A percentile compares a stretch with the other conserved stretches of the same genome.
These are phyloP conservation scores for Wasmannia auropunctata DNA, from an alignment of 1,140 invertebrate species.

Conservation along the genomic window DNA sequence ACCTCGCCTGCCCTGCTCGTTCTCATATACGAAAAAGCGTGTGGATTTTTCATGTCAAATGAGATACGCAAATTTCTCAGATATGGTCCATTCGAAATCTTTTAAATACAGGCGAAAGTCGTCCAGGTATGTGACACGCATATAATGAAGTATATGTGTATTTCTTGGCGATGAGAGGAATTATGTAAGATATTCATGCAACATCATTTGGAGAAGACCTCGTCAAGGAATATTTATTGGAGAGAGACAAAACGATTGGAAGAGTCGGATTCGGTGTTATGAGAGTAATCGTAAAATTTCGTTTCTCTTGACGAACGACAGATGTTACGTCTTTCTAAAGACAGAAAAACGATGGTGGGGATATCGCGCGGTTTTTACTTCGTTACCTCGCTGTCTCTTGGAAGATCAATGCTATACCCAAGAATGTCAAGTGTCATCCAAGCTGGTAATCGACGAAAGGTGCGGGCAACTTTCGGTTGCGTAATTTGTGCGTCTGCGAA, in stretches of 20 bases:
- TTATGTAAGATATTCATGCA: constrained; percentile 12
- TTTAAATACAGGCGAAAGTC: constrained; percentile 22
- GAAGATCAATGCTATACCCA: not conserved
- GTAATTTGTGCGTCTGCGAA: constrained; percentile 7
- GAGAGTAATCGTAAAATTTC: constrained; percentile 16
- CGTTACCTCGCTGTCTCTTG: not conserved
- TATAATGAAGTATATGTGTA: not conserved
- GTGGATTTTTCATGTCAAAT: not conserved
- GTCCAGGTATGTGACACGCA: not conserved
- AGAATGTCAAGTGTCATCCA: constrained; percentile 14
- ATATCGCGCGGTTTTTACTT: not conserved
- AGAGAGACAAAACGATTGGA: constrained; percentile 1
- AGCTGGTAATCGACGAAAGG: not conserved
- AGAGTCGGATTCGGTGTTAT: constrained; percentile 1
- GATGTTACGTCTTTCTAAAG: not conserved
- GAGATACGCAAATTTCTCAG: not conserved
- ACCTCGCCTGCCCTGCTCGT: no score
- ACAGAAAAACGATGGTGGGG: not conserved
- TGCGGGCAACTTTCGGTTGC: not conserved
- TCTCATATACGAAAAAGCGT: not conserved
- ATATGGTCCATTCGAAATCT: not conserved
- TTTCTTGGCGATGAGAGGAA: not conserved
- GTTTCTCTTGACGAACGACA: not conserved
- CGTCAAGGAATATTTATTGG: not conserved
- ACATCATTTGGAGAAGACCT: not conserved